Percentiles rank a stretch among this genome's conserved stretches.
Conservation (phyloP, 2,888 invertebrate species). For the Ceraclea dissimilis region DNA sequence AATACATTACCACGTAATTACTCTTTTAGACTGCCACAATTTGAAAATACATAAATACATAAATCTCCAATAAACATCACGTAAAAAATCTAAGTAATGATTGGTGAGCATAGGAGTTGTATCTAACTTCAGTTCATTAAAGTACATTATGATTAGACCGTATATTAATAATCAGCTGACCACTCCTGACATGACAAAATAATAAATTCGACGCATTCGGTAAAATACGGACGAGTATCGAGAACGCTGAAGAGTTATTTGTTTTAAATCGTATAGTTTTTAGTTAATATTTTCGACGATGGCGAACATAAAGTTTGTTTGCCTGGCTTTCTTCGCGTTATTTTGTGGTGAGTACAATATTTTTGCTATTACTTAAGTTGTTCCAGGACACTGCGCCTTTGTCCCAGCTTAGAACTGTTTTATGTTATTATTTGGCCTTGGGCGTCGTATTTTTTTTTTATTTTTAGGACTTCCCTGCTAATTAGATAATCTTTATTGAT, state of each 20-base stretch:
- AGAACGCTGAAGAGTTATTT: not conserved
- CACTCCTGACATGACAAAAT: slow-evolving; percentile 16
- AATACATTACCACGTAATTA: no score
- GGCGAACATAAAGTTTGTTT: slow-evolving; percentile 18
- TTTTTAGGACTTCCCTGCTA: not conserved
- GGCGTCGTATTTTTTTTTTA: no score
- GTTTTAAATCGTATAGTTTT: not conserved
- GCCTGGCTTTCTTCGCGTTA: slow-evolving; percentile 15
- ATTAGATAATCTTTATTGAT: not conserved
- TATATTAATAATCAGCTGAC: slow-evolving; percentile 15
- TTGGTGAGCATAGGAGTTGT: no score
- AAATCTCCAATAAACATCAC: no score
- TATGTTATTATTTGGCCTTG: not conserved
- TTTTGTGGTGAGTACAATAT: slow-evolving; percentile 22
- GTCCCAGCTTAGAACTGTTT: not conserved
- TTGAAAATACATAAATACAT: no score
- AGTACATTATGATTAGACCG: not conserved
- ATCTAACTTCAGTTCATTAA: not conserved
- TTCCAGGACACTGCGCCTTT: not conserved
- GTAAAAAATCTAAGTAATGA: no score
- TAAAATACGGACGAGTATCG: not conserved
- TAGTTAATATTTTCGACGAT: slow-evolving; percentile 7
- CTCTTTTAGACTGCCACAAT: no score
- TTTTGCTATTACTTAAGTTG: not conserved
- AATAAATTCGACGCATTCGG: slow-evolving; percentile 9